Evolutionary conservation across 2,888 invertebrate species (phyloP), one percentile per base, ranked within the genome.

Genomic region (Dasysyrphus tricinctus): DNA sequence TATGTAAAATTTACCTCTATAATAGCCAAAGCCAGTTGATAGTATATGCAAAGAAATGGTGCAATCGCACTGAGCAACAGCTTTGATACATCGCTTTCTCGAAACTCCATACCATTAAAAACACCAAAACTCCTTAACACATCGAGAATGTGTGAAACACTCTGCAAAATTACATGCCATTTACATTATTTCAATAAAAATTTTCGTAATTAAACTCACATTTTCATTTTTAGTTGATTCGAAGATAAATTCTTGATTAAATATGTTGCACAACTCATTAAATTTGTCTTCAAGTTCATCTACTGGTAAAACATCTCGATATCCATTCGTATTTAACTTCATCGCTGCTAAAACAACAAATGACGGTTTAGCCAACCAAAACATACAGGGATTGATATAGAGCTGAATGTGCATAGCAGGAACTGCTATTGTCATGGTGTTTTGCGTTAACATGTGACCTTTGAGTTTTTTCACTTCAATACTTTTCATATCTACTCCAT

Each of bases 341-440:
- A 91, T 87, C 0, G 91, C 91, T 63, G 94, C 92, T 63, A 94
- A 89, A 42, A 93, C 91, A 67, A 96, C 90, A 56, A 96, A 92
- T 0, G 96, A 95, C 0, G 95, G 94, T 88, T 95, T 94, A 42
- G 95, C 93, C 29, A 97, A 90, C 92, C 95, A 95, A 90, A 96
- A 95, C 87, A 97, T 92, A 39, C 94, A 93, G 0, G 97, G 96
- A 93, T 97, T 97, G 47, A 96, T 94, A 90, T 97, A 97, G 88
- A 96, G 93, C 90, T 96, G 96, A 47, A 97, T 91, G 90, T 96
- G 95, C 47, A 97, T 93, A 67, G 95, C 93, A 0, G 97, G 96
- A 37, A 97, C 94, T 0, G 96, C 95, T 79, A 94, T 92, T 56
- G 93, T 93, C 95, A 97, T 95, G 0, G 95, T 96, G 88, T 94